These are phyloP conservation scores for Sterna hirundo DNA, from an alignment of 2,113 vertebrate genomes.

Conservation along the genomic window DNA sequence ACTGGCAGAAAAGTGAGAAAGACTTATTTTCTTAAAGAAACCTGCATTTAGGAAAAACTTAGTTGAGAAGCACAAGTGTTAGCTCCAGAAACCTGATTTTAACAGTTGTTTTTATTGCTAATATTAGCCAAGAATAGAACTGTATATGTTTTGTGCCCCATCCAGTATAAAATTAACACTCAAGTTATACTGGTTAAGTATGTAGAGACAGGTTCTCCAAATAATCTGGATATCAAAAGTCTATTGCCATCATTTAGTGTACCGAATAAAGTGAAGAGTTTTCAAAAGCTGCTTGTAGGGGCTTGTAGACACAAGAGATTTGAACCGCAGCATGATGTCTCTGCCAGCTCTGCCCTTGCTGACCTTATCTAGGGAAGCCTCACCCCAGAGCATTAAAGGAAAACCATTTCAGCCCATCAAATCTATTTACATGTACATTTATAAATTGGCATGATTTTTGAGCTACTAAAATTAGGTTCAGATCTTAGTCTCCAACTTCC, in stretches of 20 bases:
- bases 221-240: neutral
- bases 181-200: neutral
- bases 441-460: conserved; percentile 4
- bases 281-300: neutral
- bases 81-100: neutral
- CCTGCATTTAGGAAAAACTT: neutral
- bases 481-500: neutral
- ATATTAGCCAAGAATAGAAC: neutral
- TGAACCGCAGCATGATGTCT: neutral
- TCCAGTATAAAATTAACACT: neutral
- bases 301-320: neutral
- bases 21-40: neutral
- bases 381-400: neutral
- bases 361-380: neutral
- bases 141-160: neutral
- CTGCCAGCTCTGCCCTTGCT: neutral
- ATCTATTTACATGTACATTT: conserved; percentile 1
- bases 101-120: neutral
- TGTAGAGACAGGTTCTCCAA: neutral
- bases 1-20: neutral
- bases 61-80: neutral
- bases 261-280: neutral
- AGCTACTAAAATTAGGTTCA: conserved; percentile 27
- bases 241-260: neutral
- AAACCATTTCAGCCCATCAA: conserved; percentile 3